A percentile compares a stretch with the other conserved stretches of the same genome.
Conservation (phyloP, 53 echinoderm and acorn worm species). For the Mesocentrotus franciscanus region DNA sequence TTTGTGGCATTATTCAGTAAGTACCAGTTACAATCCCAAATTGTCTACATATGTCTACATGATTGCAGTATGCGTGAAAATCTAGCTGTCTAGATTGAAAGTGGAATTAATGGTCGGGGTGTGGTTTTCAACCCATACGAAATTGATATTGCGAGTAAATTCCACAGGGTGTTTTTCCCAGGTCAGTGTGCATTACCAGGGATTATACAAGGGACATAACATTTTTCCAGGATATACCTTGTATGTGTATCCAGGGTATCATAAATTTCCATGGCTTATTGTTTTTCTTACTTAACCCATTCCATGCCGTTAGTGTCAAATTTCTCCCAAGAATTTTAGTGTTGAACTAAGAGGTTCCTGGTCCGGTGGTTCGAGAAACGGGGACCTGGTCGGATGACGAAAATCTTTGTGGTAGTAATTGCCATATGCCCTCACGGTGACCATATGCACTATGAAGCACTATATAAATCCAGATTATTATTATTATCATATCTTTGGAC, state of each 20-base stretch:
- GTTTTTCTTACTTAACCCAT: background rate
- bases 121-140: background rate
- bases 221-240: no score
- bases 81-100: background rate
- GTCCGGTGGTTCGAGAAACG: no score
- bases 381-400: no score
- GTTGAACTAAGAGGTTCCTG: no score
- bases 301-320: no score
- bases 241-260: background rate
- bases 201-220: background rate
- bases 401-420: no score
- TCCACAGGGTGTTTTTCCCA: background rate
- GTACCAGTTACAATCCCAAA: background rate
- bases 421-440: no score
- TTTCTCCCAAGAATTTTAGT: no score
- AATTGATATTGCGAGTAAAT: background rate
- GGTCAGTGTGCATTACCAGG: background rate
- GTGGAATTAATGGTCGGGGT: background rate
- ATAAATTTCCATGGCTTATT: background rate
- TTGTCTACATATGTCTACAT: background rate
- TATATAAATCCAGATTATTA: no score
- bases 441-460: no score
- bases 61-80: background rate
- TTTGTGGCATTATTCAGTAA: background rate
- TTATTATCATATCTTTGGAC: background rate